Percentiles rank a stretch among this genome's conserved stretches.
These are phyloP conservation scores for Ptilodon capucinus DNA, from an alignment of 2,888 invertebrate species.

Conservation along the genomic window DNA sequence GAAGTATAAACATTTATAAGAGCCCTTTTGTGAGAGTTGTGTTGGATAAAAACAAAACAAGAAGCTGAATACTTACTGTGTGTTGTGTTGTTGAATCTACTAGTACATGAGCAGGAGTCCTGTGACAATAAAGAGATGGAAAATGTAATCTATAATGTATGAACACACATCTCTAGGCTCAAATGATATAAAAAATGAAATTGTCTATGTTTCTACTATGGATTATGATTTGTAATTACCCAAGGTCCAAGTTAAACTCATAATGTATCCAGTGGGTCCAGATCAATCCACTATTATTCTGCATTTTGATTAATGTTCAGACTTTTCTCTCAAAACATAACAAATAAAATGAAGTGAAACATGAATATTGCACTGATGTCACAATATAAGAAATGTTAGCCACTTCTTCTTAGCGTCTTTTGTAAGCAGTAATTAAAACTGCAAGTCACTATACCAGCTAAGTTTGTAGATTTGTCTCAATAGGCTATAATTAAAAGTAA, in stretches of 20 bases:
- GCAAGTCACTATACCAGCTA: too few relatives aligned
- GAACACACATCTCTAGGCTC: neutral
- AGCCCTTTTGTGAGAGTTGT: too few relatives aligned
- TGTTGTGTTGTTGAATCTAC: slow-evolving; percentile 24
- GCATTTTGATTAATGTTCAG: slow-evolving; percentile 10
- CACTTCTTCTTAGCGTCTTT: too few relatives aligned
- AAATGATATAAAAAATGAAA: too few relatives aligned
- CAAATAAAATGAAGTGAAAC: neutral
- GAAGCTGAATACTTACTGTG: slow-evolving; percentile 20
- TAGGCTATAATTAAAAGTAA: too few relatives aligned
- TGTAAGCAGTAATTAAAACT: too few relatives aligned
- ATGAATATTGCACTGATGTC: neutral
- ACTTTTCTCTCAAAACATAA: slow-evolving; percentile 1
- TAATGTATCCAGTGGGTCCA: slow-evolving; percentile 16
- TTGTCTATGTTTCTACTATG: neutral
- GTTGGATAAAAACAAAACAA: too few relatives aligned
- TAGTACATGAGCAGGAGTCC: slow-evolving; percentile 46
- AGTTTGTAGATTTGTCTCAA: too few relatives aligned
- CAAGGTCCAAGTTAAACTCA: slow-evolving; percentile 16
- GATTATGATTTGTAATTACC: slow-evolving; percentile 17
- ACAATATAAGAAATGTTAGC: neutral
- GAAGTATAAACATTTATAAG: neutral
- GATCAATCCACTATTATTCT: slow-evolving; percentile 1
- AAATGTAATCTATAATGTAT: neutral
- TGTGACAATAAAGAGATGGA: slow-evolving; percentile 18